A percentile compares a stretch with the other conserved stretches of the same genome.
phyloP scores from a whole-genome alignment of 1,140 invertebrate genomes.

The Apis florea region DNA sequence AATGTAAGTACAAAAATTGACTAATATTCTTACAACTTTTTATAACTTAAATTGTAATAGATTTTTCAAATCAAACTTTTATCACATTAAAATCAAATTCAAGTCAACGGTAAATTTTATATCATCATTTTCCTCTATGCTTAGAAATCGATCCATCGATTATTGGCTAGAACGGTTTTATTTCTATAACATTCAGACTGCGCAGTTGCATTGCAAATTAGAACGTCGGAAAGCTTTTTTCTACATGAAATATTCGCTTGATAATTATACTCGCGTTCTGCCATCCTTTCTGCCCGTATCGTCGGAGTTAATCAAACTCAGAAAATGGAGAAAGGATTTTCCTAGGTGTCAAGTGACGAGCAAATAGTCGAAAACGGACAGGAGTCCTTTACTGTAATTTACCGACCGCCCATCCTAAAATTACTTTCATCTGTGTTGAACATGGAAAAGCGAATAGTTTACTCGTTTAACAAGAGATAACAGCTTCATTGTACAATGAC shows the following conservation, averaged over 20 bases:
- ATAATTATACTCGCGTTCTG: slow-evolving; percentile 3
- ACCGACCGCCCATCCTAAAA: background rate
- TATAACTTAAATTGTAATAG: too few relatives aligned
- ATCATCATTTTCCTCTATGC: too few relatives aligned
- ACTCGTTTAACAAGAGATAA: too few relatives aligned
- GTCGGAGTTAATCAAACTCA: slow-evolving; percentile 48
- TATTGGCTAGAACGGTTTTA: background rate
- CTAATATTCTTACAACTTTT: too few relatives aligned
- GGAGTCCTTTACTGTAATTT: slow-evolving; percentile 8
- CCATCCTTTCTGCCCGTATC: background rate
- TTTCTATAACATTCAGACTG: background rate
- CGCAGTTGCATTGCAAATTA: background rate
- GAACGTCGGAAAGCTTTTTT: background rate
- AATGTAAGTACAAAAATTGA: too few relatives aligned
- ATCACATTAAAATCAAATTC: too few relatives aligned
- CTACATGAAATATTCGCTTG: slow-evolving; percentile 4
- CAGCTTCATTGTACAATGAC: background rate
- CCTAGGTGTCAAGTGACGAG: slow-evolving; percentile 20
- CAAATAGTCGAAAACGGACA: slow-evolving; percentile 19
- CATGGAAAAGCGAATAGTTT: background rate
- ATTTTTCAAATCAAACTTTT: too few relatives aligned
- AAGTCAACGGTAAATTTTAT: too few relatives aligned
- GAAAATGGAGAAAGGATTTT: slow-evolving; percentile 35
- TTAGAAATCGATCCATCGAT: background rate
- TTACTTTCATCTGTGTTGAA: background rate